Base-by-base conservation (phyloP, 1,140 invertebrate genomes). In the Aphidius ervi region DNA sequence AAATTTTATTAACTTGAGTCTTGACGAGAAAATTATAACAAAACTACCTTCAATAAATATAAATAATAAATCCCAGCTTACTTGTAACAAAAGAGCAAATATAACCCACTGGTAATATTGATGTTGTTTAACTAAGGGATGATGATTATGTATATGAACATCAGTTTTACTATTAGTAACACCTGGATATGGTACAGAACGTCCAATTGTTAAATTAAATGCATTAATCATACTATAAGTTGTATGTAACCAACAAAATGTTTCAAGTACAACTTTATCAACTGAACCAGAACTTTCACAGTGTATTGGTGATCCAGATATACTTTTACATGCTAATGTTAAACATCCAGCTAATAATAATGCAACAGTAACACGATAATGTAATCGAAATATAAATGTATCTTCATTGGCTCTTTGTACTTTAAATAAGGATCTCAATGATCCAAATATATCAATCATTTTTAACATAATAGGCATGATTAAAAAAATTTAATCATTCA, bases 201-300 rank as follows among this genome's bases (percentile, higher is more conserved):
- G 71, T 5, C 82, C 82, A 20, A 82, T 63, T 42, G 73, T 80
- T 70, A 77, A 72, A 50, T 78, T 82, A 63, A 82, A 83, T 1
- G 82, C 82, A 62, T 79, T 79, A 45, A 83, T 81, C 67, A 86
- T 82, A 42, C 83, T 85, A 75, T 88, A 88, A 3, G 87, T 89
- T 37, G 87, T 86, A 60, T 87, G 84, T 43, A 90, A 84, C 88
- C 88, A 90, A 76, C 88, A 90, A 74, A 86, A 88, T 10, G 87
- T 87, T 74, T 89, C 87, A 48, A 88, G 79, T 8, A 87, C 84
- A 56, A 81, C 81, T 65, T 83, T 82, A 63, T 85, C 83, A 41
- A 87, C 82, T 54, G 85, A 82, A 52, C 83, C 82, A 58, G 77
- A 75, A 56, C 82, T 78, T 58, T 85, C 81, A 72, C 85, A 87